A percentile compares a stretch with the other conserved stretches of the same genome.
Conservation (phyloP, 2,888 invertebrate species). For the Calameuta idolon region DNA sequence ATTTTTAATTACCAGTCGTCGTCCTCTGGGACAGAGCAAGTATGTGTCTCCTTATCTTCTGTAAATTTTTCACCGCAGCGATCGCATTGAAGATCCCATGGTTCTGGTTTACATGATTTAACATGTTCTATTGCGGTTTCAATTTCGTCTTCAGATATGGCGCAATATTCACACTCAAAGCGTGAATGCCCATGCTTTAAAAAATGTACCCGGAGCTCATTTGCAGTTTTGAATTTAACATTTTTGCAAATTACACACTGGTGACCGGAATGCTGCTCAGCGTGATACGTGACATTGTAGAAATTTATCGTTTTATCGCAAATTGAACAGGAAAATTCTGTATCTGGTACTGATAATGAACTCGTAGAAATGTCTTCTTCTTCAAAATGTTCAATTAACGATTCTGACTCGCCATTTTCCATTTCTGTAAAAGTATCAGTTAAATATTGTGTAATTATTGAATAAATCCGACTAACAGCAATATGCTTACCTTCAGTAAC, state of each 20-base stretch:
- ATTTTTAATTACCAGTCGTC: background rate
- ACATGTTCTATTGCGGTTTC: conserved; percentile 16
- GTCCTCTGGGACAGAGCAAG: background rate
- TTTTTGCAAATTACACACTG: conserved; percentile 16
- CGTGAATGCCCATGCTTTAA: conserved; percentile 14
- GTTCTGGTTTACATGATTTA: conserved; percentile 17
- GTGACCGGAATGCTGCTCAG: conserved; percentile 12
- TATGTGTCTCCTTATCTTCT: background rate
- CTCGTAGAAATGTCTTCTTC: background rate
- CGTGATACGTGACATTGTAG: conserved; percentile 8
- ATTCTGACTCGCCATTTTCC: background rate
- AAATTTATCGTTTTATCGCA: conserved; percentile 13
- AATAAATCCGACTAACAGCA: background rate
- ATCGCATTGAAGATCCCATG: conserved; percentile 7
- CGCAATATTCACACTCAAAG: conserved; percentile 21
- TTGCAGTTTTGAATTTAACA: conserved; percentile 16
- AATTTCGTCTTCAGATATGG: conserved; percentile 6
- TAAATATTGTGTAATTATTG: background rate
- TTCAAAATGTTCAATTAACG: background rate
- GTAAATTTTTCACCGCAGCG: conserved; percentile 17
- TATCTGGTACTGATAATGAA: conserved; percentile 1
- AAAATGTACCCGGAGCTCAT: conserved; percentile 22
- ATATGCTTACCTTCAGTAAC: background rate
- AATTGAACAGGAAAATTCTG: conserved; percentile 15
- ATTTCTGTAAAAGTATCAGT: background rate